Percentiles rank a stretch among this genome's conserved stretches.
Evolutionary conservation across 1,140 invertebrate species (phyloP).

Genomic region (Heliconius melpomene): DNA sequence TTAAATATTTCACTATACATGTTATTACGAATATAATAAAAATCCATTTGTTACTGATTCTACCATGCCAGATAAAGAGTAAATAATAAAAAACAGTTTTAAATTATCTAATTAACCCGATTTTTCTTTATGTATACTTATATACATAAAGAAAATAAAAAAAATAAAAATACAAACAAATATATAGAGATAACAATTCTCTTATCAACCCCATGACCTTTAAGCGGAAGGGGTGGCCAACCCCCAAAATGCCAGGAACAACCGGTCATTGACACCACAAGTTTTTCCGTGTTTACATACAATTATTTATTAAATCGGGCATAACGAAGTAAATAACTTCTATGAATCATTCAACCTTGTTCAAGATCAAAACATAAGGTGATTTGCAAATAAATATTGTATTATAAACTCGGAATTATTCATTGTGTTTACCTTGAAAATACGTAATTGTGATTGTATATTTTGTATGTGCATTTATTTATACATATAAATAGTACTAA

Average conservation of each 20-base stretch:
- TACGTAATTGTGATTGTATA: not conserved
- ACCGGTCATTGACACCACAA: conserved; percentile 12
- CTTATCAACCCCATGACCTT: not conserved
- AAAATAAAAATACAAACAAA: too few relatives aligned
- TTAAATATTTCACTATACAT: too few relatives aligned
- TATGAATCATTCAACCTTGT: conserved; percentile 24
- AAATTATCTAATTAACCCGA: too few relatives aligned
- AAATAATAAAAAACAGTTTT: too few relatives aligned
- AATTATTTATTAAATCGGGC: conserved; percentile 26
- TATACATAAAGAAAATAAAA: too few relatives aligned
- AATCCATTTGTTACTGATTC: too few relatives aligned
- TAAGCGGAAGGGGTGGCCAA: conserved; percentile 19
- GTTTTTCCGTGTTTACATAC: conserved; percentile 17
- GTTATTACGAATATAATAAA: too few relatives aligned
- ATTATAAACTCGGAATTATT: conserved; percentile 1
- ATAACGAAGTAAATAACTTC: conserved; percentile 14
- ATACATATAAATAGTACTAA: too few relatives aligned
- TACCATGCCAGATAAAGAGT: too few relatives aligned
- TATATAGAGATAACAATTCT: not conserved
- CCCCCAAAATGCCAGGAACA: conserved; percentile 25
- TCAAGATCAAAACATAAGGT: conserved; percentile 19
- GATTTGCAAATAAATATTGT: not conserved
- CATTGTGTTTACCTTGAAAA: not conserved
- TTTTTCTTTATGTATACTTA: too few relatives aligned
- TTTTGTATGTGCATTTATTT: too few relatives aligned